phyloP scores from a whole-genome alignment of 2,113 vertebrate species.

The Ardeotis arabs region DNA sequence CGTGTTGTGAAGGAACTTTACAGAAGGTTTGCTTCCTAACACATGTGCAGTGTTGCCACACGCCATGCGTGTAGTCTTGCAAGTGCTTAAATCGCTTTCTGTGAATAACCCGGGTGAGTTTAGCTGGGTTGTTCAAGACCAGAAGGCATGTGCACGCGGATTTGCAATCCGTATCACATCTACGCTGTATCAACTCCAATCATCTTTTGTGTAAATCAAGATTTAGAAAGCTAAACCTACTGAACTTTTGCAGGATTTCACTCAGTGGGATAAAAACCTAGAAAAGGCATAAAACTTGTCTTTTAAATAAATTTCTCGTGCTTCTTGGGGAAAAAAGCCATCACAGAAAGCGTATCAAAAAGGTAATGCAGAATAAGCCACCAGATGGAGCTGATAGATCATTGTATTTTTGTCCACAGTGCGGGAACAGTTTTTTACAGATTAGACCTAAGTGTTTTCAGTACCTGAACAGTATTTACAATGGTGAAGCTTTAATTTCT shows the following conservation, averaged over 20 bases:
- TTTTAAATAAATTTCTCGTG: background rate
- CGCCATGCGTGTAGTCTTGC: accelerated
- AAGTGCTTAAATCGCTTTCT: background rate
- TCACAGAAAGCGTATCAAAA: background rate
- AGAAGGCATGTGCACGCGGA: accelerated
- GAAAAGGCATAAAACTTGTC: background rate
- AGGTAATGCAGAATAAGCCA: background rate
- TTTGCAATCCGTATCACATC: accelerated
- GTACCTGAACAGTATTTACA: background rate
- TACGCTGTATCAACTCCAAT: background rate
- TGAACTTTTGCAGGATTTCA: background rate
- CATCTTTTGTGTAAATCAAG: background rate
- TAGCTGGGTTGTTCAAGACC: background rate
- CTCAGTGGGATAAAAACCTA: background rate
- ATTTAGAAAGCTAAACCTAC: background rate
- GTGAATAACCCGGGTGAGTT: background rate
- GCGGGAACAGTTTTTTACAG: background rate
- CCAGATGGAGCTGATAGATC: conserved; percentile 52
- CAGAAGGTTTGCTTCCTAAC: background rate
- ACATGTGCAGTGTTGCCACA: no score
- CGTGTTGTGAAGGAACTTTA: accelerated
- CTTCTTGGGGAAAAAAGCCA: background rate
- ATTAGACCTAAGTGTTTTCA: accelerated
- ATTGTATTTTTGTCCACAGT: background rate
- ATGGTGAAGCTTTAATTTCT: background rate